Evolutionary conservation across 2,113 vertebrate species (phyloP), one percentile per base, ranked within the genome.

Genomic region (Chaetura pelagica): DNA sequence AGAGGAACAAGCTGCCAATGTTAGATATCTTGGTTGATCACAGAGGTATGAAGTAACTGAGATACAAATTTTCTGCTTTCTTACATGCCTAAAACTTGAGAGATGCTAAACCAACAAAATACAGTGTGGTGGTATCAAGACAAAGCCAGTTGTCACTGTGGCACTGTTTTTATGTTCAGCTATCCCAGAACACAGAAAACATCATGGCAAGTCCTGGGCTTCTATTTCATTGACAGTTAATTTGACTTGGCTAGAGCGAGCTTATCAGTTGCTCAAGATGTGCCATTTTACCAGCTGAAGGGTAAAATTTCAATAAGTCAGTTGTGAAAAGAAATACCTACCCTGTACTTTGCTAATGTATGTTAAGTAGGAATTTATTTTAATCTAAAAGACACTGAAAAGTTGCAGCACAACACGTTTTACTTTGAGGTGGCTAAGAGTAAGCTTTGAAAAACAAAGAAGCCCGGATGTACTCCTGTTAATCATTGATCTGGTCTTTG

Each of bases 401-500:
- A 40, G 61, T 54, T 89, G 67, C 59, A 66, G 81, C 30, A 24
- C 58, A 62, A 61, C 49, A 82, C 58, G 52, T 91, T 81, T 80
- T 42, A 83, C 73, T 92, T 95, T 78, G 49, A 74, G 32, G 48
- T 89, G 88, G 34, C 52, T 93, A 15, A 86, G 79, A 83, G 59
- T 26, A 68, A 72, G 76, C 76, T 90, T 77, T 94, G 88, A 90
- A 88, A 86, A 74, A 51, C 59, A 51, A 6, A 86, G 44, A 5
- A 0, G 15, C 62, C 72, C 52, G 77, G 51, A 83, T 93, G 63
- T 73, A 81, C 27, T 83, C 90, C 92, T 92, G 88, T 95, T 96
- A 88, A 91, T 96, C 87, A 94, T 51, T 90, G 92, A 73, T 72
- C 73, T 0, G 15, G 34, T 63, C 93, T 90, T 95, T 86, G 85